Conservation (phyloP, 2,888 invertebrate genomes). For the Chaetoderma sp. region DNA sequence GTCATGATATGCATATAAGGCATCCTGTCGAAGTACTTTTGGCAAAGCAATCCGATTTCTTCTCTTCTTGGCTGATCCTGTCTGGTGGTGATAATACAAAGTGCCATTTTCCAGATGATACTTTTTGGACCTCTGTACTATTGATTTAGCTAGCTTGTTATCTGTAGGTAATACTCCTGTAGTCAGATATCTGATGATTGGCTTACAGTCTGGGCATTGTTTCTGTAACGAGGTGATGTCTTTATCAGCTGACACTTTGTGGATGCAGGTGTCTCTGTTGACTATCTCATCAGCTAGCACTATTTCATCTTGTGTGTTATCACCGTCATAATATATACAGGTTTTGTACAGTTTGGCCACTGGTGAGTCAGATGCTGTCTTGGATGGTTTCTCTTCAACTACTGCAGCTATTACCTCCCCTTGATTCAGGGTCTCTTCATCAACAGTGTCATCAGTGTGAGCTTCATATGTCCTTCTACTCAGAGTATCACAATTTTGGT, state of each 20-base stretch:
- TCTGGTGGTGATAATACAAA: conserved; percentile 26
- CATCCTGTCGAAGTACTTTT: conserved; percentile 8
- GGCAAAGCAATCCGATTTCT: conserved; percentile 20
- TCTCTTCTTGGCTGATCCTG: neutral
- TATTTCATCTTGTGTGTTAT: neutral
- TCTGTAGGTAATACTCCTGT: conserved; percentile 18
- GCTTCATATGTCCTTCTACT: conserved; percentile 21
- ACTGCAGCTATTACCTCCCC: neutral
- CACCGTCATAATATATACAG: too few relatives aligned
- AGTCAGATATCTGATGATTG: conserved; percentile 18
- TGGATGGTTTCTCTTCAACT: neutral
- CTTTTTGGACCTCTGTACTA: conserved; percentile 16
- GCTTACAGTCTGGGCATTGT: conserved; percentile 25
- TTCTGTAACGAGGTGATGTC: conserved; percentile 16
- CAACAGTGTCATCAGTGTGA: neutral
- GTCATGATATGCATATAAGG: conserved; percentile 28
- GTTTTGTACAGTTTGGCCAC: too few relatives aligned
- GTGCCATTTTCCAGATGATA: conserved; percentile 21
- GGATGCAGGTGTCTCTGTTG: neutral
- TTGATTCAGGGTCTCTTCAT: neutral
- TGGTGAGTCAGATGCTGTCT: neutral
- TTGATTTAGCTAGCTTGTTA: neutral
- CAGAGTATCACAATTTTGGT: conserved; percentile 19
- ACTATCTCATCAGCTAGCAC: neutral
- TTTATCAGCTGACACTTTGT: neutral